Evolutionary conservation across 2,797 vertebrate genomes (phyloP).

Genomic region (Podarcis lilfordi): DNA sequence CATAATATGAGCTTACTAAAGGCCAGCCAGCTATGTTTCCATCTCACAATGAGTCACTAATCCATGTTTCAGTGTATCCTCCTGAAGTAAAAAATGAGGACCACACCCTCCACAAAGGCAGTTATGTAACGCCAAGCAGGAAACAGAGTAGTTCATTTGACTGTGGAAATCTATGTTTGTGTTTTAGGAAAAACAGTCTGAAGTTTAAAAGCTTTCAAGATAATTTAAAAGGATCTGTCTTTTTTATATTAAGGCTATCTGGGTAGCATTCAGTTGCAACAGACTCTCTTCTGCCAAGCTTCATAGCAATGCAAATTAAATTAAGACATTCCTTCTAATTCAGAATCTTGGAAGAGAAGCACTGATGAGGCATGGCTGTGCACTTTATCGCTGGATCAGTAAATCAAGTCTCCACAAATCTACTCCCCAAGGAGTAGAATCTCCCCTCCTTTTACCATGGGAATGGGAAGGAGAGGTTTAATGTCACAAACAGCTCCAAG

Average conservation of each 20-base stretch:
- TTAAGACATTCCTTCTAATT: no score
- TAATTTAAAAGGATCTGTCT: not conserved
- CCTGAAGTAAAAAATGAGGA: constrained; percentile 8
- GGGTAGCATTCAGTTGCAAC: not conserved
- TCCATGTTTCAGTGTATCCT: not conserved
- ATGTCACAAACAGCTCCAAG: not conserved
- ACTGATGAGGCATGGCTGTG: not conserved
- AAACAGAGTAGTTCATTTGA: not conserved
- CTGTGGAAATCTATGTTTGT: not conserved
- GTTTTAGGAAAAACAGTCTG: not conserved
- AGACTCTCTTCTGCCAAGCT: not conserved
- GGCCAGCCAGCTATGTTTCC: accelerated
- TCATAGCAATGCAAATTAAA: not conserved
- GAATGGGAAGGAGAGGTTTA: not conserved
- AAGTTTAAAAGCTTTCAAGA: not conserved
- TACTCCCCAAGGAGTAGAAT: not conserved
- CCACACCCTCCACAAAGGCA: not conserved
- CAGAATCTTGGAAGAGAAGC: not conserved
- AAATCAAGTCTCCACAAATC: not conserved
- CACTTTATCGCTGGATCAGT: not conserved
- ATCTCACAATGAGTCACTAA: accelerated
- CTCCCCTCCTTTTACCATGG: not conserved
- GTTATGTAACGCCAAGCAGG: not conserved
- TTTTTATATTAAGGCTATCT: not conserved
- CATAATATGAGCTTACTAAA: not conserved